phyloP scores from a whole-genome alignment of 2,797 vertebrate genomes.

The Chrysocyon brachyurus region DNA sequence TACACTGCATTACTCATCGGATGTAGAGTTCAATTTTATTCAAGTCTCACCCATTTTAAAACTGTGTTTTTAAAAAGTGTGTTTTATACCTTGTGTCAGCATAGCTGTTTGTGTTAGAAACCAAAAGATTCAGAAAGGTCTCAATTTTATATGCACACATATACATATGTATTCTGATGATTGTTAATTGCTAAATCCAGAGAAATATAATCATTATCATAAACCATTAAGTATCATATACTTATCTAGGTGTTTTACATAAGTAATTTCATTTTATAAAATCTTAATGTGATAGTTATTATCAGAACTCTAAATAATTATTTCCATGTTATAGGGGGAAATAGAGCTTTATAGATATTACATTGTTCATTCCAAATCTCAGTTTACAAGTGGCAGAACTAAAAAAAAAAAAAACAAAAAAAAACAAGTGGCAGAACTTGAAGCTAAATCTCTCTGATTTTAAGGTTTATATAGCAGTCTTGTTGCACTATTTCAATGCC shows the following conservation, averaged over 20 bases:
- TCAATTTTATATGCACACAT: not conserved
- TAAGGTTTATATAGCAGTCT: not conserved
- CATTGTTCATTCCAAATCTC: not conserved
- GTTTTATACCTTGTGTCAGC: not conserved
- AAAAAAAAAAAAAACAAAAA: no score
- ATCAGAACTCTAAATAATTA: not conserved
- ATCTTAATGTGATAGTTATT: not conserved
- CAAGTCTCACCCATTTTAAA: not conserved
- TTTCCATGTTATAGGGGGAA: not conserved
- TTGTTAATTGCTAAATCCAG: not conserved
- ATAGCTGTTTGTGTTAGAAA: not conserved
- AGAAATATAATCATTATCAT: not conserved
- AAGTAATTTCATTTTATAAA: not conserved
- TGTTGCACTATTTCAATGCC: not conserved
- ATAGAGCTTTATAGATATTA: not conserved
- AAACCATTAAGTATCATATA: not conserved
- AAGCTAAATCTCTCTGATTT: not conserved
- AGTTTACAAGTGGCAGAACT: not conserved
- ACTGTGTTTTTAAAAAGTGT: not conserved
- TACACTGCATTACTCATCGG: not conserved
- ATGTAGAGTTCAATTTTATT: not conserved
- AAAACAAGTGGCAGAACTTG: not conserved
- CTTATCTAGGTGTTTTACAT: not conserved
- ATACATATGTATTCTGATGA: not conserved
- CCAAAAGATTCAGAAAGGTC: not conserved